phyloP scores from a whole-genome alignment of 2,797 vertebrate genomes.

The Gymnothorax reevesii region DNA sequence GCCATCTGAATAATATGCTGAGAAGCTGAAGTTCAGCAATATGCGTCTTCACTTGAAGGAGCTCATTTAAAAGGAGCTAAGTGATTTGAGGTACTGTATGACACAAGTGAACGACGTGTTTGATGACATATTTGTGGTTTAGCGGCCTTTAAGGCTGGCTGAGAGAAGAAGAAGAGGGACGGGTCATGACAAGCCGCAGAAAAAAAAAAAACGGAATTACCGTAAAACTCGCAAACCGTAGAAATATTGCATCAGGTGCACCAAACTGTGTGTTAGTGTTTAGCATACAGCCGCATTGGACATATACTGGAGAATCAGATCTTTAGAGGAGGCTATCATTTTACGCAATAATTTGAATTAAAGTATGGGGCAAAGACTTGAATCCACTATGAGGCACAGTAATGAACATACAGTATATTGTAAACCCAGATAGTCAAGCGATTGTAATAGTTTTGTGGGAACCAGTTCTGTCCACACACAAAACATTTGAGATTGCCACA shows the following conservation, averaged over 20 bases:
- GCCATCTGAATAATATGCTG: not conserved
- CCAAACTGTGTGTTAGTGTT: not conserved
- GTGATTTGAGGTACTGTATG: not conserved
- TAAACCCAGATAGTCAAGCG: too few relatives aligned
- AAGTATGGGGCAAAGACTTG: not conserved
- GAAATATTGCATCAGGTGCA: not conserved
- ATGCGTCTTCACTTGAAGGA: not conserved
- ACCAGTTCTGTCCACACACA: too few relatives aligned
- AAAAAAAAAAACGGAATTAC: not conserved
- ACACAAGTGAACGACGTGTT: slow-evolving; percentile 5
- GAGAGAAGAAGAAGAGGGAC: slow-evolving; percentile 11
- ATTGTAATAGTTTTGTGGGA: too few relatives aligned
- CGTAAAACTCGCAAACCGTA: not conserved
- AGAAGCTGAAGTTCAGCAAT: not conserved
- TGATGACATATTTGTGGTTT: slow-evolving; percentile 11
- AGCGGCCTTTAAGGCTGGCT: slow-evolving; percentile 20
- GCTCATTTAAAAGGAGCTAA: not conserved
- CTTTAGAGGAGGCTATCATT: too few relatives aligned
- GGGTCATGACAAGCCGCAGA: not conserved
- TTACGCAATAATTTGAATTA: not conserved
- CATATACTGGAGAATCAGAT: not conserved
- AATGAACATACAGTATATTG: not conserved
- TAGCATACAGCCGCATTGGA: not conserved
- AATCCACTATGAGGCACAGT: not conserved
- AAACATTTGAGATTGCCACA: too few relatives aligned